Conservation (phyloP, 2,113 vertebrate genomes). For the Catharus fuscescens region DNA sequence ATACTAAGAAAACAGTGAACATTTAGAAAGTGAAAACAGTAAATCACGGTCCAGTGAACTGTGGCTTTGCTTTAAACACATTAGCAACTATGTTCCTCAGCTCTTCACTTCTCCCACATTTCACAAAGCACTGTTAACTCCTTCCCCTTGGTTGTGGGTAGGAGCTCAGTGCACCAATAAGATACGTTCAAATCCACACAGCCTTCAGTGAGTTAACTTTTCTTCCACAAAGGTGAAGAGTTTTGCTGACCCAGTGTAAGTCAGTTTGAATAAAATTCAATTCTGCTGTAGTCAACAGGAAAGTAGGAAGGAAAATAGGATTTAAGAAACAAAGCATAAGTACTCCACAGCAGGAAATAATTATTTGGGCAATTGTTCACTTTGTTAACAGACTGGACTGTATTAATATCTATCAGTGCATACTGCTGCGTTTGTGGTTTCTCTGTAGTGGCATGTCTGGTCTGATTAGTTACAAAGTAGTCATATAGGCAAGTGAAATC, state of each 20-base stretch:
- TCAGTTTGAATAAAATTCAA: constrained; percentile 65
- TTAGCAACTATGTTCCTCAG: constrained; percentile 4
- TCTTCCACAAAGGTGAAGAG: constrained; percentile 18
- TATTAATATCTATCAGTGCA: constrained; percentile 53
- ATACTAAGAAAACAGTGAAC: not conserved
- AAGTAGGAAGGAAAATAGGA: constrained; percentile 81
- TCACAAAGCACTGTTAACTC: constrained; percentile 3
- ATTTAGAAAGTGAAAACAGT: constrained; percentile 16
- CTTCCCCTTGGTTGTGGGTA: not conserved
- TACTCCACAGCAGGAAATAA: constrained; percentile 77
- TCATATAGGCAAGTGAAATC: constrained; percentile 21
- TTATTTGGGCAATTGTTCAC: constrained; percentile 77
- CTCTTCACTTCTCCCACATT: not conserved
- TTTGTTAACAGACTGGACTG: constrained; percentile 72
- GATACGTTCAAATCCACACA: not conserved
- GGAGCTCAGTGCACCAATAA: not conserved
- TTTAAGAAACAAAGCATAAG: constrained; percentile 81
- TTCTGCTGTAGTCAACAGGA: constrained; percentile 81
- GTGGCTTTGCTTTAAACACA: constrained; percentile 3
- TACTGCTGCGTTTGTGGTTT: constrained; percentile 69
- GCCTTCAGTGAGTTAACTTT: constrained; percentile 63
- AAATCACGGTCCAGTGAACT: not conserved
- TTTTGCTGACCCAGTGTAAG: constrained; percentile 76
- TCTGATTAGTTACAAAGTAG: constrained; percentile 72
- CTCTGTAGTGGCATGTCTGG: constrained; percentile 58